Evolutionary conservation across 2,113 vertebrate genomes (phyloP), one percentile per base, ranked within the genome.

Genomic region (Myiagra hebetior): DNA sequence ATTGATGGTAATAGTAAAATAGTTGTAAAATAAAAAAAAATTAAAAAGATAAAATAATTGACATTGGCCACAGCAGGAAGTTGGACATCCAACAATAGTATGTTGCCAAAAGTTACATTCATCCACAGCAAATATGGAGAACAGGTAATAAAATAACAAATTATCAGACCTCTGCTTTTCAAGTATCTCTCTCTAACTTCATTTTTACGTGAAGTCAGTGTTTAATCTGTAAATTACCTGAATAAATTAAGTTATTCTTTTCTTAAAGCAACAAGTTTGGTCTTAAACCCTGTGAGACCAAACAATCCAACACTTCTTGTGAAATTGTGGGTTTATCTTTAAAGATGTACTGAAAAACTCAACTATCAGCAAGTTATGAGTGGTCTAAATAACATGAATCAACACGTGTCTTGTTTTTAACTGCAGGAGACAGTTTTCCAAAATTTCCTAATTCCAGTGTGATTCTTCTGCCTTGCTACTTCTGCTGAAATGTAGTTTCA

Each of bases 261-360:
- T 59, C 16, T 67, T 20, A 33, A 76, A 39, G 15, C 16, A 80
- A n/a, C 2, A 64, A 56, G 8, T 67, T 23, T 59, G 9, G 2
- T 49, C 13, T 76, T 55, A 72, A 82, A 79, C 16, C 31, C 42
- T 22, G 11, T 53, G 13, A 59, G 30, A 87, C 44, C 10, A 57
- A 35, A 37, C 0, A 1, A 15, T 50, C 30, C 14, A 62, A 67
- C 0, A 2, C 6, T 50, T 83, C n/a, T 39, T 46, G 7, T 2
- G 11, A 70, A 57, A 28, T 2, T 50, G 4, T 46, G 30, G 75
- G 3, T 11, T 68, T 49, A 23, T 46, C 4, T 85, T 91, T 59
- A 75, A 67, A 72, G 19, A 76, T 12, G 13, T 27, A 24, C 12
- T 49, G n/a, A 26, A 62, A 79, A 63, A 59, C 9, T 47, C 3